phyloP scores from a whole-genome alignment of 2,797 vertebrate species.

The Epinephelus coioides region DNA sequence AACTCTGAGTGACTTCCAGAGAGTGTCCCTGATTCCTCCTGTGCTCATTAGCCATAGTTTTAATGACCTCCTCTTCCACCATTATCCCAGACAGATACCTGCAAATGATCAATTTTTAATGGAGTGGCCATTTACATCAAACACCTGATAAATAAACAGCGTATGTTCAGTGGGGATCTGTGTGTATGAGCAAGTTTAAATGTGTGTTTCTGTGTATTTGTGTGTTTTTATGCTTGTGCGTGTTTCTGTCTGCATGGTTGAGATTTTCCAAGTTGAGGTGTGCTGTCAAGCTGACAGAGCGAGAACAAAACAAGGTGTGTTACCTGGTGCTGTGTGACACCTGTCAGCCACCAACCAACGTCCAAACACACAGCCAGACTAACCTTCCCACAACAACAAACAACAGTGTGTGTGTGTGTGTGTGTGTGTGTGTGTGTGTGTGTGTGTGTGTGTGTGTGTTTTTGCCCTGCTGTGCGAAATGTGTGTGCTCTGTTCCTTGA shows the following conservation, averaged over 20 bases:
- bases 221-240: not conserved
- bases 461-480: slow-evolving; percentile 23
- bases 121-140: not conserved
- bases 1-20: too few species aligned
- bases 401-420: not conserved
- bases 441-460: not conserved
- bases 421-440: not conserved
- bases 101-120: not conserved
- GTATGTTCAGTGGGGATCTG: too few species aligned
- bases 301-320: slow-evolving; percentile 42
- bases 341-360: slow-evolving; percentile 46
- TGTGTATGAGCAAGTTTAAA: not conserved
- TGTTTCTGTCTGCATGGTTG: not conserved
- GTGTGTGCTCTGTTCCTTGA: slow-evolving; percentile 27
- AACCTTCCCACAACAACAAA: slow-evolving; percentile 26
- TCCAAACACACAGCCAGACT: slow-evolving; percentile 30
- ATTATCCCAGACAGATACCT: not conserved
- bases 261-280: not conserved
- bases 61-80: not conserved
- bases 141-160: not conserved
- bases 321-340: slow-evolving; percentile 57
- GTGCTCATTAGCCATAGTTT: not conserved
- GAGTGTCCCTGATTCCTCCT: too few species aligned
- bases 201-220: not conserved
- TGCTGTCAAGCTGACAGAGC: slow-evolving; percentile 21